A percentile compares a stretch with the other conserved stretches of the same genome.
These are phyloP conservation scores for Tipula vernalis DNA, from an alignment of 2,888 invertebrate species.

Conservation along the genomic window DNA sequence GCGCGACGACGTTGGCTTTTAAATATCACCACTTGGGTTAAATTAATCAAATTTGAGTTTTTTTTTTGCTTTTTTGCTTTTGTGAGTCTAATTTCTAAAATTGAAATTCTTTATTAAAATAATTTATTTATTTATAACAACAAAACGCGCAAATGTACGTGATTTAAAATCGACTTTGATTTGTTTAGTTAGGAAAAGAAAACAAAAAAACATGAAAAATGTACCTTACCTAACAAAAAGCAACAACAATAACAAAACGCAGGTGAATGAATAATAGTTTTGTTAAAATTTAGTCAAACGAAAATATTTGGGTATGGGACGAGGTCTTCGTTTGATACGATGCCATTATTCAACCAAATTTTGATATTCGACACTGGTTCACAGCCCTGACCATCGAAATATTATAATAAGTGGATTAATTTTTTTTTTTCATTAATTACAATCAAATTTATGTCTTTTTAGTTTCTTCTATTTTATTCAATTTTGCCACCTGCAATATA, in stretches of 20 bases:
- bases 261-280: neutral
- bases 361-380: neutral
- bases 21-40: neutral
- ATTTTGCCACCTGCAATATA: neutral
- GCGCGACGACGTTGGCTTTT: neutral
- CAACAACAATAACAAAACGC: neutral
- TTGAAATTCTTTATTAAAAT: neutral
- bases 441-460: neutral
- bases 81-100: neutral
- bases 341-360: neutral
- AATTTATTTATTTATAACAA: neutral
- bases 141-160: neutral
- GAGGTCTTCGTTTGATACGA: neutral
- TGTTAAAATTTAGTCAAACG: neutral
- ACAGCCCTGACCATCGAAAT: neutral
- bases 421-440: neutral
- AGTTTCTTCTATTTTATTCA: neutral
- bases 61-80: neutral
- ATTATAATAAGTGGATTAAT: neutral
- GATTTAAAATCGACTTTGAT: neutral
- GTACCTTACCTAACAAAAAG: neutral
- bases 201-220: neutral
- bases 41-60: neutral
- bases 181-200: slow-evolving; percentile 4
- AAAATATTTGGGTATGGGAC: neutral